phyloP scores from a whole-genome alignment of 2,113 vertebrate species.

The Zosterops pallidus region DNA sequence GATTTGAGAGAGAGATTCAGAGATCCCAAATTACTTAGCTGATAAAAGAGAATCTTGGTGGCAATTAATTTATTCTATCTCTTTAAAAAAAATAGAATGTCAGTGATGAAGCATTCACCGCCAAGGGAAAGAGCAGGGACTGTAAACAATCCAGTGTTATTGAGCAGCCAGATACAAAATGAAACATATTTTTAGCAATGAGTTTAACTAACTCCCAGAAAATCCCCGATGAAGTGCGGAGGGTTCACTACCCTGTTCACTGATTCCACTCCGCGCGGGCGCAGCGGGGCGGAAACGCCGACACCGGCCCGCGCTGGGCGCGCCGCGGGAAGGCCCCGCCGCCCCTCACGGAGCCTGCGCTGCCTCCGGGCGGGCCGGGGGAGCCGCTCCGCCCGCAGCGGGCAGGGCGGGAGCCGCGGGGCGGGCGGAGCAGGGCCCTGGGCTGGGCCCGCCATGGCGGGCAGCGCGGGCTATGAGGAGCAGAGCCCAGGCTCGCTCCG shows the following conservation, averaged over 20 bases:
- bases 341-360: neutral
- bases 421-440: neutral
- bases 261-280: neutral
- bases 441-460: neutral
- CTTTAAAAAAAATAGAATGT: neutral
- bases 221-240: neutral
- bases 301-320: rapidly evolving
- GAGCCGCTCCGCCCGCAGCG: too few relatives aligned
- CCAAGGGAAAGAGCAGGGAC: neutral
- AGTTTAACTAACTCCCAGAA: neutral
- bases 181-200: neutral
- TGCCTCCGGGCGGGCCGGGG: neutral
- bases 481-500: neutral
- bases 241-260: neutral
- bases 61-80: neutral
- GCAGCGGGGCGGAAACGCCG: neutral
- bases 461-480: neutral
- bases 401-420: too few relatives aligned
- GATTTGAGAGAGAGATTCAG: neutral
- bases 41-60: neutral
- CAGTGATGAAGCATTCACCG: neutral
- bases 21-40: neutral
- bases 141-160: neutral
- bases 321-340: rapidly evolving
- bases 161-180: neutral